Percentiles rank a stretch among this genome's conserved stretches.
Conservation (phyloP, 2,888 invertebrate species). For the Drosophila buzzatii region DNA sequence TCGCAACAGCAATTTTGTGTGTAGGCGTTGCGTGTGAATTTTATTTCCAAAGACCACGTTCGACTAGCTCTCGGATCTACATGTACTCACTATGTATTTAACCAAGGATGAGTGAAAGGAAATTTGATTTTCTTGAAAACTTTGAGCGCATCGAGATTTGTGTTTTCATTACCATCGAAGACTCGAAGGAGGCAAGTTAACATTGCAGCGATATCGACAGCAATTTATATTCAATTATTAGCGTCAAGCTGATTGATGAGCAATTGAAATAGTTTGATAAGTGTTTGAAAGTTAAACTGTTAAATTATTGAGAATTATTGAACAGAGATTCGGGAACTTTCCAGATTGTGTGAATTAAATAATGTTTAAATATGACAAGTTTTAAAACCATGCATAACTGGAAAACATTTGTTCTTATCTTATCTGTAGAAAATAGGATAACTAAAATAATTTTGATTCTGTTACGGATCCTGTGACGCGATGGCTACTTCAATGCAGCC, state of each 20-base stretch:
- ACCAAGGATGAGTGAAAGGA: conserved; percentile 15
- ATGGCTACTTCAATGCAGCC: conserved; percentile 77
- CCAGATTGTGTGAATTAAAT: no score
- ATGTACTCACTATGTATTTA: conserved; percentile 26
- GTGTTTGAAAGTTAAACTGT: no score
- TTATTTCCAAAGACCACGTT: conserved; percentile 34
- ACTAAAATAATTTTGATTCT: conserved; percentile 13
- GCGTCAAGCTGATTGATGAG: background rate
- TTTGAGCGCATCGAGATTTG: conserved; percentile 37
- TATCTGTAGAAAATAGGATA: background rate
- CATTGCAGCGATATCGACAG: conserved; percentile 3
- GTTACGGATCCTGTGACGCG: conserved; percentile 11
- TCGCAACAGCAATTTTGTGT: background rate
- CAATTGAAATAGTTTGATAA: background rate
- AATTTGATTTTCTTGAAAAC: conserved; percentile 30
- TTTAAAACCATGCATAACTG: background rate
- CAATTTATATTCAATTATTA: background rate
- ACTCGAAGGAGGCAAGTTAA: conserved; percentile 67
- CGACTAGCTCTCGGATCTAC: conserved; percentile 15
- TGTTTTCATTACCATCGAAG: conserved; percentile 65
- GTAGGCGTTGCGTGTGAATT: conserved; percentile 62
- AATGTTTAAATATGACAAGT: background rate
- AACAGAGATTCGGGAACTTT: background rate
- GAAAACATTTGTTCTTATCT: background rate
- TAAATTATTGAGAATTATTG: background rate